Base-by-base conservation (phyloP, 2,888 invertebrate genomes). In the Hydrotaea diabolus region DNA sequence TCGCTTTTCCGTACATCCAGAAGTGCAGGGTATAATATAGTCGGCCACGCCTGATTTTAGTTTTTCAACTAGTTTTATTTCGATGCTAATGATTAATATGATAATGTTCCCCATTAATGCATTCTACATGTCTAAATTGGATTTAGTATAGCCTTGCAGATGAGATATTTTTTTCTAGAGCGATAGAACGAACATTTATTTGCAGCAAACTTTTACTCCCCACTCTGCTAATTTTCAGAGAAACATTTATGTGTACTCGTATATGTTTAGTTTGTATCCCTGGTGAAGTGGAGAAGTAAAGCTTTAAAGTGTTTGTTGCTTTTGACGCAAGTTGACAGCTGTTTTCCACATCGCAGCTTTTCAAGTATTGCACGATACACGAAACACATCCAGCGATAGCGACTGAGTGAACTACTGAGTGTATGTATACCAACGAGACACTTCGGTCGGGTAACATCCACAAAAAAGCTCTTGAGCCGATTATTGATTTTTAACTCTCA, bases 291-390 rank as follows among this genome's bases (percentile, higher is more conserved):
- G 36, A 21, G 36, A 69, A 66, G 59, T 59, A 69, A 75, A 75
- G 55, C 75, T 85, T 78, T 75, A 80, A 66, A 57, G 26, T 75
- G 64, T 31, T 71, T 77, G 21, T 71, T 77, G 21, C 64, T 66
- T 87, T 89, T 89, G 89, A 90, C 89, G 88, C 88, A 88, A 89
- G 88, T 89, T 89, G 89, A 90, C 90, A 90, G 90, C 90, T 90
- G 90, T 90, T 90, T 85, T 79, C 86, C 77, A 77, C 76, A 84
- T 78, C 62, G 71, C 86, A 72, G 89, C 90, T 89, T 89, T 90
- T 86, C 83, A 83, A 77, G 81, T 69, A 77, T 80, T 71, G 66
- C 39, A 83, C 39, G 66, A 36, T 36, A 80, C 85, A 82, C 59
- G 55, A 57, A 55, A 78, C 69, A 69, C 55, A n/a, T 21, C 3